Percentiles rank a stretch among this genome's conserved stretches.
Evolutionary conservation across 2,888 invertebrate species (phyloP).

Genomic region (Spisula subtruncata): DNA sequence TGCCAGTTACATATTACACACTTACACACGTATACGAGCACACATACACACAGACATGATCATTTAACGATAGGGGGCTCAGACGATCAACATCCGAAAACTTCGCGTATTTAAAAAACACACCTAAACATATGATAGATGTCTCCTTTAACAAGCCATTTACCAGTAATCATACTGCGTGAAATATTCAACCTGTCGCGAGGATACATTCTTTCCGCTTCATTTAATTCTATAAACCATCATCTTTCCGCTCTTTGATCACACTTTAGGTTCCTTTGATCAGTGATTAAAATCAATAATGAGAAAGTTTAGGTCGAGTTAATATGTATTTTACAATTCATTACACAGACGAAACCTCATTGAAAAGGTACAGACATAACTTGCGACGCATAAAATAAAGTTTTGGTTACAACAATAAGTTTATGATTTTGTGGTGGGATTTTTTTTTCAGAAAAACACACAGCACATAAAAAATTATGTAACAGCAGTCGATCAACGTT

Average conservation of each 20-base stretch:
- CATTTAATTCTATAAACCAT: conserved; percentile 14
- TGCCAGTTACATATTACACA: too few species aligned
- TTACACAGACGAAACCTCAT: background rate
- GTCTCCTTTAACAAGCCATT: background rate
- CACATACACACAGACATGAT: too few species aligned
- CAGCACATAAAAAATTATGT: too few species aligned
- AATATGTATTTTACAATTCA: background rate
- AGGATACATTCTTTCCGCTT: background rate
- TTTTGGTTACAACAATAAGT: background rate
- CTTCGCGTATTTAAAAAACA: background rate
- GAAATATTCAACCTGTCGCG: background rate
- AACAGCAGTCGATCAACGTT: background rate
- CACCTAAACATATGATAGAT: too few species aligned
- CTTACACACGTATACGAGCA: too few species aligned
- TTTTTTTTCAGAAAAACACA: background rate
- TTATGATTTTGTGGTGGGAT: background rate
- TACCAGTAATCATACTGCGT: background rate
- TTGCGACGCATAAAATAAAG: background rate
- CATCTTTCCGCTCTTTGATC: conserved; percentile 22
- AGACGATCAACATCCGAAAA: too few species aligned
- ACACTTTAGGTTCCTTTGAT: conserved; percentile 27
- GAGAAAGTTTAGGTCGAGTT: background rate
- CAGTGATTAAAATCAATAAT: conserved; percentile 42
- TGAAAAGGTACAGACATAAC: background rate
- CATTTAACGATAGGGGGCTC: too few species aligned